Base-by-base conservation (phyloP, 2,888 invertebrate genomes). In the Temnothorax ravouxi region DNA sequence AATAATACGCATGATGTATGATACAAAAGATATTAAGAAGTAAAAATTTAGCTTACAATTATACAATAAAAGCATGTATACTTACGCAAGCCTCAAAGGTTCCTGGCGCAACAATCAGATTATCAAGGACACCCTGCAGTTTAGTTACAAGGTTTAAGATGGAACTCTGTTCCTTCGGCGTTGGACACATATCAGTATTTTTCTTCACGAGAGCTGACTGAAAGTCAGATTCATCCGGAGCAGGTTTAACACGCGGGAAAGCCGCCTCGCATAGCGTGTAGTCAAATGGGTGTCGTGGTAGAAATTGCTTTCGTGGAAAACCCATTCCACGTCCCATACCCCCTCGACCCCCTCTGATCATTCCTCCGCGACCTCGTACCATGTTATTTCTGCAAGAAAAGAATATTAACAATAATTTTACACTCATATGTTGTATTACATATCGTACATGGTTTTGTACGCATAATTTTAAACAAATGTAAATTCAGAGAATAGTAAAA, bases 51-150 rank as follows among this genome's bases (percentile, higher is more conserved):
- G 52, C 25, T 44, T 54, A 86, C 89, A 44, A 44, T 44, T 47
- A 4, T 41, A 29, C 8, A 34, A 34, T 21, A 15, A 3, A 76
- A 56, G 3, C 1, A 21, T 41, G 6, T 59, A 11, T 15, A 97
- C 98, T 97, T 96, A 99, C 99, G 95, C 99, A 99, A 88, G 99
- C 98, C 94, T 98, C 98, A 93, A 99, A 99, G 86, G 97, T 97
- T 44, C 98, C 99, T 0, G 99, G 99, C 0, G 99, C 98, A 0
- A 99, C 98, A 15, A 99, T 98, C 29, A 99, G 95, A 94, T 98
- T 99, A 94, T 99, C 99, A 79, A 99, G 95, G 41, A 99, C 98
- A 0, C 97, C 97, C 94, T 99, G 99, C n/a, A 99, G 97, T 95
- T 99, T 99, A 0, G 99, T 98, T 50, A 99, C 98, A 25, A 99